Evolutionary conservation across 2,888 invertebrate genomes (phyloP), one percentile per base, ranked within the genome.

Genomic region (Drosophila algonquin): DNA sequence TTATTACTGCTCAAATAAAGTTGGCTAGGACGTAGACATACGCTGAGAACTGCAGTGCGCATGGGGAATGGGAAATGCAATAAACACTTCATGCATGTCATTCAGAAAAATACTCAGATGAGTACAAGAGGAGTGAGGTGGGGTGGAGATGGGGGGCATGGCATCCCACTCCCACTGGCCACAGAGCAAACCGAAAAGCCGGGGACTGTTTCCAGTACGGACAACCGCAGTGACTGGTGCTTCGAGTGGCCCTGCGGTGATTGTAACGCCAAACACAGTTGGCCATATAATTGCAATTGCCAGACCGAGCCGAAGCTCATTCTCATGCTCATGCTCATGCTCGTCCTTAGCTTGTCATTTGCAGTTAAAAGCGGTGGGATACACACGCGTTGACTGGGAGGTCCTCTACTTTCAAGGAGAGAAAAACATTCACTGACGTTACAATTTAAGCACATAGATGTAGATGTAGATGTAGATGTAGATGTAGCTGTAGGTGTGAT

Each of bases 11-110:
- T 35, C 52, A 12, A 32, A 73, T 72, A 56, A 61, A 40, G 60
- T 71, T 74, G 53, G 67, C 60, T 53, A 69, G 63, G 58, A 72
- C 70, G 73, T 76, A 76, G 74, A 74, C 70, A 78, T 71, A 59
- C 64, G 77, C 64, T 47, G 64, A 69, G 64, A 65, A 52, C 59
- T 64, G 69, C 62, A 75, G 47, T 51, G 56, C 73, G 76, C 73
- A 75, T 73, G 21, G 21, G 24, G 5, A 5, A 24, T 24, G 60
- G 64, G 76, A 78, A 78, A 81, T 74, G 76, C 82, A 81, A 81
- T 81, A 80, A 81, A 81, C 81, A 81, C 80, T 81, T 80, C 76
- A 78, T 80, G 75, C 74, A 76, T 80, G 79, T 79, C 73, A 72
- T 72, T 74, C 74, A 63, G 63, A 58, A 35, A 45, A 61, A 62